These are phyloP conservation scores for Aphis gossypii DNA, from an alignment of 1,140 invertebrate genomes.

Conservation along the genomic window DNA sequence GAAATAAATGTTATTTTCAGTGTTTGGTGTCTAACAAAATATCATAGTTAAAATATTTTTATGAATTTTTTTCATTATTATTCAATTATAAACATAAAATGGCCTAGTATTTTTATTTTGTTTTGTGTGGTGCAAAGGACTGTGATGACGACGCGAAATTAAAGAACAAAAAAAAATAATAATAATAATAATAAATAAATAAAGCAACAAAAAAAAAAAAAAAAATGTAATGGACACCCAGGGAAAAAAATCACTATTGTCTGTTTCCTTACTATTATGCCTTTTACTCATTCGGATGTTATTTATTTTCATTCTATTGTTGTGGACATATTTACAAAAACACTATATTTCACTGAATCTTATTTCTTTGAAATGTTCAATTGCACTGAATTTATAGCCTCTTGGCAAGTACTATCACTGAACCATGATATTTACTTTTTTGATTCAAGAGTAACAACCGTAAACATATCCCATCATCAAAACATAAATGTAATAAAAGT, in stretches of 20 bases:
- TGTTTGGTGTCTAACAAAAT: not conserved
- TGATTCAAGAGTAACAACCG: not conserved
- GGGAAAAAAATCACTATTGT: constrained; percentile 31
- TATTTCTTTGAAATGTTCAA: constrained; percentile 42
- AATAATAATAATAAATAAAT: not conserved
- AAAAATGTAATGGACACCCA: constrained; percentile 22
- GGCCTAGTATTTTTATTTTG: constrained; percentile 9
- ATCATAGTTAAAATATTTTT: not conserved
- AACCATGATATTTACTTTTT: constrained; percentile 2
- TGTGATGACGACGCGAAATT: constrained; percentile 45
- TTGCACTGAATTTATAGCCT: constrained; percentile 5
- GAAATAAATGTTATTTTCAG: not conserved
- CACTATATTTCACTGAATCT: constrained; percentile 34
- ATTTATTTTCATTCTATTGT: constrained; percentile 51
- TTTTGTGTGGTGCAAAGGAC: constrained; percentile 17
- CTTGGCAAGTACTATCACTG: not conserved
- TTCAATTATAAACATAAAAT: constrained; percentile 20
- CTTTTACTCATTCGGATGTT: constrained; percentile 36
- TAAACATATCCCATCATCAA: not conserved
- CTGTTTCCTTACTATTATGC: constrained; percentile 28
- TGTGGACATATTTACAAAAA: constrained; percentile 36
- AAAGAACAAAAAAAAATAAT: constrained; percentile 50
- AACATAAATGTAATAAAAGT: not conserved
- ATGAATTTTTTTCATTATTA: not conserved
- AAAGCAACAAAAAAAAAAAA: constrained; percentile 8